Evolutionary conservation across 2,797 vertebrate species (phyloP).

Genomic region (Philypnodon macrostomus): DNA sequence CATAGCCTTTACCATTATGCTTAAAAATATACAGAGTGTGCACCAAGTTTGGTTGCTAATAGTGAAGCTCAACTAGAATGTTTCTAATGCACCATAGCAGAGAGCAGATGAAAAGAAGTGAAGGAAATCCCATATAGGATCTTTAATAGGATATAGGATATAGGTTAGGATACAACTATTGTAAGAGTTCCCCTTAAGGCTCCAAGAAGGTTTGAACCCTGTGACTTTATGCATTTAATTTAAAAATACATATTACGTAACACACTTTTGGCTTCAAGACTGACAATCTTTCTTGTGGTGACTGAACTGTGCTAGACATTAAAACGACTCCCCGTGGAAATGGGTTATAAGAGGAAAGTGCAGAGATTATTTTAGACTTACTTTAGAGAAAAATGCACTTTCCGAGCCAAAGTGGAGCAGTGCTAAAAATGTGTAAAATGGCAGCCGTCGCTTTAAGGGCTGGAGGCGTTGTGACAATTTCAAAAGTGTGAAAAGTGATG

Average conservation of each 20-base stretch:
- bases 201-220: conserved; percentile 17
- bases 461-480: conserved; percentile 16
- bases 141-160: too few species aligned
- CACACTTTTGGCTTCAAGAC: conserved; percentile 16
- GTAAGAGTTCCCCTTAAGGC: conserved; percentile 17
- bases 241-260: conserved; percentile 30
- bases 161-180: conserved; percentile 37
- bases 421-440: conserved; percentile 46
- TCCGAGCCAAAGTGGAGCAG: conserved; percentile 41
- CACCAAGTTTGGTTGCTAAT: too few species aligned
- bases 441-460: conserved; percentile 42
- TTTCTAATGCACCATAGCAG: conserved; percentile 32
- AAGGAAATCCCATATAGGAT: conserved; percentile 47
- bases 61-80: conserved; percentile 28
- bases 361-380: conserved; percentile 37
- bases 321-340: conserved; percentile 25
- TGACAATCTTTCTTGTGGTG: conserved; percentile 15
- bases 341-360: conserved; percentile 29
- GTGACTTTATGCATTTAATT: neutral
- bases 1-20: neutral
- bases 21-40: too few species aligned
- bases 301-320: conserved; percentile 11
- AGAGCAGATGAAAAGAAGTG: conserved; percentile 43
- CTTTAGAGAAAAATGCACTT: conserved; percentile 32
- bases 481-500: conserved; percentile 34